Base-by-base conservation (phyloP, 2,797 vertebrate species). In the Lycodopsis pacificus region DNA sequence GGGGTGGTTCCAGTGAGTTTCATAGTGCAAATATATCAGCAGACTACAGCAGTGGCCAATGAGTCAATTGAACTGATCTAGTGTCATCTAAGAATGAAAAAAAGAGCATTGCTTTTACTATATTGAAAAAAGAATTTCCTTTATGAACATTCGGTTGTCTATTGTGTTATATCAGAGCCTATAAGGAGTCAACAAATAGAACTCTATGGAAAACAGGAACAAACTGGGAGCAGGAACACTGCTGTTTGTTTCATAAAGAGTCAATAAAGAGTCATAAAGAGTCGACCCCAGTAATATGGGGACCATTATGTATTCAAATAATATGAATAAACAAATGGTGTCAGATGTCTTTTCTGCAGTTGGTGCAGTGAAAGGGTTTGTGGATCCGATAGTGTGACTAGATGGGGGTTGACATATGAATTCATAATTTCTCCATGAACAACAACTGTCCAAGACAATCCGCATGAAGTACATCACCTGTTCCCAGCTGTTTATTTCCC, bases 1-100 rank as follows among this genome's bases (percentile, higher is more conserved):
- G 73, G 88, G 78, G 85, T 68, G 83, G 70, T 79, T 83, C 57
- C 34, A 57, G 0, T 71, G 59, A 72, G 56, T 56, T 51, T 1
- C 14, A 17, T 13, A 13, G 51, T 58, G 38, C 8, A 22, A 54
- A 62, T 14, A 62, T 14, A 25, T 25, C 30, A 59, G 25, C 51
- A 58, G 7, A 42, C 8, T 69, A 12, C 34, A 59, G 12, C 49
- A 32, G 65, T 11, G 22, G 5, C 14, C 6, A 11, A 40, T 13
- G 40, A 62, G 12, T 62, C 3, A 54, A 20, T 42, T 8, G 7
- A 48, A n/a, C 6, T 61, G 5, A 66, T 34, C 30, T 25, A 15
- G 22, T 19, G 19, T 10, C 49, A n/a, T 59, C 5, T 53, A 49
- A 9, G 0, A 19, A 32, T 34, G 32, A 63, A 57, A 32, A 58